A percentile compares a stretch with the other conserved stretches of the same genome.
phyloP scores from a whole-genome alignment of 2,113 vertebrate genomes.

The Heloderma charlesbogerti region DNA sequence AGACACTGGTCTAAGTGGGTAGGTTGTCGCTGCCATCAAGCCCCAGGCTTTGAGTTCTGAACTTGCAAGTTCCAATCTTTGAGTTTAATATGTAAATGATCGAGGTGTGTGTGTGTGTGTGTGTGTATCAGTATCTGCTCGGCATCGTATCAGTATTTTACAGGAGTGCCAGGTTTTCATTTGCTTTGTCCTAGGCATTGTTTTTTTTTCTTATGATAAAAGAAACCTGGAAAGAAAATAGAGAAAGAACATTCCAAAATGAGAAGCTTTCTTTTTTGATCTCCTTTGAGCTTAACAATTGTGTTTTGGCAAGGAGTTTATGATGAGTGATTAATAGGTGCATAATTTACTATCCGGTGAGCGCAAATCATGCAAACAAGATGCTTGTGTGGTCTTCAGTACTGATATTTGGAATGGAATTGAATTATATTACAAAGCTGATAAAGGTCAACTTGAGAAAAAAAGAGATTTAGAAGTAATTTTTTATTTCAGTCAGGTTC shows the following conservation, averaged over 20 bases:
- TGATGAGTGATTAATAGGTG: conserved; percentile 12
- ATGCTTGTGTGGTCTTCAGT: background rate
- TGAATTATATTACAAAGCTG: background rate
- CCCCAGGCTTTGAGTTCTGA: background rate
- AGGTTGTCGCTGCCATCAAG: background rate
- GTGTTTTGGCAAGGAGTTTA: background rate
- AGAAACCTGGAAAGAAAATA: conserved; percentile 3
- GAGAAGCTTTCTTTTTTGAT: background rate
- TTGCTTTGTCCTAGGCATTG: background rate
- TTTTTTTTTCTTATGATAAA: background rate
- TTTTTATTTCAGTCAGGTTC: background rate
- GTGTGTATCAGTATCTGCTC: background rate
- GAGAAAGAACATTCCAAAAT: background rate
- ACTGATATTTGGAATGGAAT: background rate
- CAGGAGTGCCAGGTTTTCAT: background rate
- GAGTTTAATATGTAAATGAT: background rate
- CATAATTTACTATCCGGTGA: conserved; percentile 1
- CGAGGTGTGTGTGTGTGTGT: too few relatives aligned
- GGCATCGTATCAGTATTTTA: background rate
- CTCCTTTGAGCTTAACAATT: conserved; percentile 3
- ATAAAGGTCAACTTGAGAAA: conserved; percentile 1
- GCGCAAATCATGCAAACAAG: background rate
- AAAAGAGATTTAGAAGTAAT: background rate
- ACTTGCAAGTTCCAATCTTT: background rate
- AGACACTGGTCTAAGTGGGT: too few relatives aligned